These are phyloP conservation scores for Heteropelma amictum DNA, from an alignment of 2,888 invertebrate genomes.

Conservation along the genomic window DNA sequence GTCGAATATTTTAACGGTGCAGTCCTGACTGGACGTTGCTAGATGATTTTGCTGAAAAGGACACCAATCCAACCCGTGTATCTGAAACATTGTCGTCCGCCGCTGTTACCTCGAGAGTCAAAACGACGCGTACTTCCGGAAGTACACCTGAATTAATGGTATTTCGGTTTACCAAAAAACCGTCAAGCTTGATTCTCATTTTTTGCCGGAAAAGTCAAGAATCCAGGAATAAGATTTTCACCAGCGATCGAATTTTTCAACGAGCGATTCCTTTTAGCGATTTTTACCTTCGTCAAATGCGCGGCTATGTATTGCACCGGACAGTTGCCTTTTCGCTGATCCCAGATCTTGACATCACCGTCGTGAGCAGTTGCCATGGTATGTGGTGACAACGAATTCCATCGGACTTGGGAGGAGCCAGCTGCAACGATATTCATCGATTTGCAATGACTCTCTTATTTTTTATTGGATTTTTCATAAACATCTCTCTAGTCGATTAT, in stretches of 20 bases:
- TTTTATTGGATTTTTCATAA: no score
- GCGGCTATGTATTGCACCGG: constrained; percentile 96
- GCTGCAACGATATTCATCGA: no score
- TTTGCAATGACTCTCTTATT: no score
- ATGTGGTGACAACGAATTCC: constrained; percentile 91
- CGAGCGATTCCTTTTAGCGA: background rate
- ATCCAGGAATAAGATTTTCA: background rate
- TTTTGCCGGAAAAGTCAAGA: background rate
- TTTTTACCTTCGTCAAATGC: constrained; percentile 84
- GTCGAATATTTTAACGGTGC: constrained; percentile 96
- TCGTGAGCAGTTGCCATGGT: constrained; percentile 96
- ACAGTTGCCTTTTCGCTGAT: constrained; percentile 90
- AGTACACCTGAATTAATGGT: no score
- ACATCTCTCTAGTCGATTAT: background rate
- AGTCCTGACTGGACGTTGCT: constrained; percentile 96
- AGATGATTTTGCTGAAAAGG: constrained; percentile 90
- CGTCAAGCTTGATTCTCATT: background rate
- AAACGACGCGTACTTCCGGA: no score
- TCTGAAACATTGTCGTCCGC: constrained; percentile 79
- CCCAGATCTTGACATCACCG: constrained; percentile 97
- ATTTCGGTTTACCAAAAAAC: no score
- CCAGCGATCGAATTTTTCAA: no score
- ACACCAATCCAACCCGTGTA: constrained; percentile 97
- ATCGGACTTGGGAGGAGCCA: constrained; percentile 95
- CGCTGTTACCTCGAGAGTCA: no score